These are phyloP conservation scores for Ernsta delagoae DNA, from an alignment of 2,888 invertebrate species.

Conservation along the genomic window DNA sequence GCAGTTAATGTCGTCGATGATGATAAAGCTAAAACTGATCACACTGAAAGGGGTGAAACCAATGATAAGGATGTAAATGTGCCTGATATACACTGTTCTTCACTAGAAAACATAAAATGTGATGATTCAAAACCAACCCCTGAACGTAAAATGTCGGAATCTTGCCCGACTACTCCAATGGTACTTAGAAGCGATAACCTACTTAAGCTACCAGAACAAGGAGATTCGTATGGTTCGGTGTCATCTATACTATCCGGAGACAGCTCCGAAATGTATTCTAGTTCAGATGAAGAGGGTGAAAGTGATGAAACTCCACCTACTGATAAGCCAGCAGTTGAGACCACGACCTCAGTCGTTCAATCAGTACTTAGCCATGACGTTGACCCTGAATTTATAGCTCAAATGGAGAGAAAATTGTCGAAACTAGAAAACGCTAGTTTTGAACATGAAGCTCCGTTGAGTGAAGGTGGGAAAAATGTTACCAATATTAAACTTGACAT, in stretches of 20 bases:
- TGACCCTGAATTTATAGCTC: constrained; percentile 59
- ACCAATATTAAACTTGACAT: constrained; percentile 28
- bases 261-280: constrained; percentile 74
- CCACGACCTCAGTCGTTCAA: constrained; percentile 84
- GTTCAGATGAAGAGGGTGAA: constrained; percentile 77
- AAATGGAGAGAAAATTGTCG: constrained; percentile 69
- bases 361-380: constrained; percentile 74
- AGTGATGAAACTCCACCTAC: constrained; percentile 79
- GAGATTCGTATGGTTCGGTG: constrained; percentile 69
- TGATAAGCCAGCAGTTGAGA: constrained; percentile 75
- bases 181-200: constrained; percentile 66
- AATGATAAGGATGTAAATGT: constrained; percentile 43
- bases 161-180: constrained; percentile 75
- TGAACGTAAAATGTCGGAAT: constrained; percentile 70
- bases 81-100: constrained; percentile 69
- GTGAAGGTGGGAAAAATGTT: constrained; percentile 25
- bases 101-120: constrained; percentile 67
- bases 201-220: constrained; percentile 68
- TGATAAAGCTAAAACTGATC: constrained; percentile 47
- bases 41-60: constrained; percentile 40
- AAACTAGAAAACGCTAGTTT: constrained; percentile 50
- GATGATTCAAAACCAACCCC: constrained; percentile 46
- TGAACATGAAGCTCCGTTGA: constrained; percentile 43
- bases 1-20: constrained; percentile 61
- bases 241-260: constrained; percentile 76